Percentiles rank a stretch among this genome's conserved stretches.
Evolutionary conservation across 1,140 invertebrate species (phyloP).

Genomic region (Meloidogyne floridensis): DNA sequence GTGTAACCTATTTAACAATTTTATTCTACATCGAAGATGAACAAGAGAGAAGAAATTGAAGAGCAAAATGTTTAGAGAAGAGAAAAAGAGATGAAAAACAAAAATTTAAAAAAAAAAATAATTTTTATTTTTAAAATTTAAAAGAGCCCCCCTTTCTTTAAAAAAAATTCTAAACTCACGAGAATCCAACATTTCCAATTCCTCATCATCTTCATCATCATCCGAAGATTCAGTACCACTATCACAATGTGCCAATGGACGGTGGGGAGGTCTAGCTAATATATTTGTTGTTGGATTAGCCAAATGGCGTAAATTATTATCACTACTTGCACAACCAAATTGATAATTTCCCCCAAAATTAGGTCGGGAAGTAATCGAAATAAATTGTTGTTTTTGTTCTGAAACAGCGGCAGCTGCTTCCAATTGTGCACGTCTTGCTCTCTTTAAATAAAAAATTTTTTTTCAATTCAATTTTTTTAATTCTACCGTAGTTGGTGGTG

Average conservation of each 20-base stretch:
- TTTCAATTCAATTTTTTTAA: background rate
- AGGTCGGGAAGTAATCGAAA: background rate
- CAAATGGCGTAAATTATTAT: background rate
- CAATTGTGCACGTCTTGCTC: background rate
- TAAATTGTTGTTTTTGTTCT: slow-evolving; percentile 4
- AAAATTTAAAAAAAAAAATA: background rate
- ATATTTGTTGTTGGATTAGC: background rate
- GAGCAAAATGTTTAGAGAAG: background rate
- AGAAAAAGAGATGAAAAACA: background rate
- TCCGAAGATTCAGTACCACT: slow-evolving; percentile 34
- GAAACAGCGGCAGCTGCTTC: background rate
- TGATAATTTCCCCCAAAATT: background rate
- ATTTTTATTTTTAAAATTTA: background rate
- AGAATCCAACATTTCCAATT: slow-evolving; percentile 40
- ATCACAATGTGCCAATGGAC: slow-evolving; percentile 19
- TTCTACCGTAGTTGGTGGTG: slow-evolving; percentile 17
- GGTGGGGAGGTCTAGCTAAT: background rate
- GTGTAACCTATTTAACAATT: background rate
- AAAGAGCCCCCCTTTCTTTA: background rate
- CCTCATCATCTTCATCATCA: slow-evolving; percentile 35
- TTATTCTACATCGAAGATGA: background rate
- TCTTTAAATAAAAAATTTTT: background rate
- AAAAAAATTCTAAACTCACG: slow-evolving; percentile 24
- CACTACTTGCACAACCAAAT: background rate
- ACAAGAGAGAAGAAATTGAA: background rate